These are phyloP conservation scores for Nemapogon koenigi DNA, from an alignment of 2,888 invertebrate species.

Conservation along the genomic window DNA sequence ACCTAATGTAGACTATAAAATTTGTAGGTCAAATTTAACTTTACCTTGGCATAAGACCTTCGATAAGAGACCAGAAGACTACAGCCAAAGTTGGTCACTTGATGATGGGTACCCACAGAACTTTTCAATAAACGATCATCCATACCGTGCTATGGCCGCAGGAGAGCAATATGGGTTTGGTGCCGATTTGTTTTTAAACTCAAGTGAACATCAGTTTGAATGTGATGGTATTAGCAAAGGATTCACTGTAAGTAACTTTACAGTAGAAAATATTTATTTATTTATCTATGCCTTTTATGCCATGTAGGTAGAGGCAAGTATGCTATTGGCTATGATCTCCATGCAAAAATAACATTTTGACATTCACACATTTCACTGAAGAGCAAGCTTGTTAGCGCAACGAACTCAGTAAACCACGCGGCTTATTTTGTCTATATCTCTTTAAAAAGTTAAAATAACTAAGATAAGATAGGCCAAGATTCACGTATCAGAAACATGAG, in stretches of 20 bases:
- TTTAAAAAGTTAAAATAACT: too few relatives aligned
- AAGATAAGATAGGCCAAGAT: too few relatives aligned
- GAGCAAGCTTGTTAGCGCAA: too few relatives aligned
- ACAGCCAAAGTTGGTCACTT: conserved; percentile 34
- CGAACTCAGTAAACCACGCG: too few relatives aligned
- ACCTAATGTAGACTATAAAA: too few relatives aligned
- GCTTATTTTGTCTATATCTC: too few relatives aligned
- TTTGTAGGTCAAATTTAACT: conserved; percentile 39
- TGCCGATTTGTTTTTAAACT: conserved; percentile 47
- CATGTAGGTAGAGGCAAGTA: too few relatives aligned
- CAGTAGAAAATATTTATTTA: neutral
- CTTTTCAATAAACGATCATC: conserved; percentile 29
- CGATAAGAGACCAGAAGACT: conserved; percentile 22
- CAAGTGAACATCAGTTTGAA: conserved; percentile 42
- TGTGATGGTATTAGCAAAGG: conserved; percentile 53
- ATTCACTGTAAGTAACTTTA: conserved; percentile 37
- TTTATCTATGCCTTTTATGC: too few relatives aligned
- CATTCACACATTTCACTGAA: too few relatives aligned
- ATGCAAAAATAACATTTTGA: too few relatives aligned
- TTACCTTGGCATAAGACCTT: conserved; percentile 39
- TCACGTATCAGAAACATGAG: too few relatives aligned
- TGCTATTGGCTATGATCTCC: too few relatives aligned
- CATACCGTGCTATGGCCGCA: conserved; percentile 37
- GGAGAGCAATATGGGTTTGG: conserved; percentile 48
- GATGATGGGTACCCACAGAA: conserved; percentile 45